phyloP scores from a whole-genome alignment of 2,888 invertebrate species.

The Furcula furcula region DNA sequence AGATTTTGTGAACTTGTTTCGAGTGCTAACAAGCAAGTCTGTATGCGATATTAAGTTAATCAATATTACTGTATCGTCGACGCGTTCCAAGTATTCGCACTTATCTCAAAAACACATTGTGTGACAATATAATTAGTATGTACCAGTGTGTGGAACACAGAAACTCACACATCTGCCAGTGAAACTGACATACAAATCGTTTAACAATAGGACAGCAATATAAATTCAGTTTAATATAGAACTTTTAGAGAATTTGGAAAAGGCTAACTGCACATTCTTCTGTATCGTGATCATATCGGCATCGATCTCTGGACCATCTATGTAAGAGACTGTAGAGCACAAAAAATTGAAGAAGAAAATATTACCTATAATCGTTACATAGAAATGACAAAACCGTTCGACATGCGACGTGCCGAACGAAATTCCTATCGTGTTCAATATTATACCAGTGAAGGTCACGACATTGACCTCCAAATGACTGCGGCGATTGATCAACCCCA shows the following conservation, averaged over 20 bases:
- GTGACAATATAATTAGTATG: constrained; percentile 13
- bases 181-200: constrained; percentile 9
- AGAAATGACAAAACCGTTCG: constrained; percentile 6
- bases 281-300: background rate
- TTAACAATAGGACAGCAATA: constrained; percentile 8
- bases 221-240: constrained; percentile 10
- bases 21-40: constrained; percentile 5
- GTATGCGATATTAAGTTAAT: constrained; percentile 11
- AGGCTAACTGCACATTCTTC: constrained; percentile 4
- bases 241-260: background rate
- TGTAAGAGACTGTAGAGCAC: background rate
- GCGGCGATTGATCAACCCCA: constrained; percentile 41
- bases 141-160: constrained; percentile 6
- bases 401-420: constrained; percentile 16
- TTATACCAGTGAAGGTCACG: constrained; percentile 42
- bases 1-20: constrained; percentile 1
- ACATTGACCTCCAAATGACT: constrained; percentile 41
- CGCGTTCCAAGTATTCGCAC: constrained; percentile 14
- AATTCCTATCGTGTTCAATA: constrained; percentile 24
- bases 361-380: constrained; percentile 8
- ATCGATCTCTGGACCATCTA: constrained; percentile 1
- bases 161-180: constrained; percentile 16
- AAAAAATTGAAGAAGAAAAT: constrained; percentile 13
- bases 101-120: constrained; percentile 12
- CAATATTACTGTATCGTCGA: constrained; percentile 18